Conservation (phyloP, 2,113 vertebrate species). For the Brachyistius frenatus region DNA sequence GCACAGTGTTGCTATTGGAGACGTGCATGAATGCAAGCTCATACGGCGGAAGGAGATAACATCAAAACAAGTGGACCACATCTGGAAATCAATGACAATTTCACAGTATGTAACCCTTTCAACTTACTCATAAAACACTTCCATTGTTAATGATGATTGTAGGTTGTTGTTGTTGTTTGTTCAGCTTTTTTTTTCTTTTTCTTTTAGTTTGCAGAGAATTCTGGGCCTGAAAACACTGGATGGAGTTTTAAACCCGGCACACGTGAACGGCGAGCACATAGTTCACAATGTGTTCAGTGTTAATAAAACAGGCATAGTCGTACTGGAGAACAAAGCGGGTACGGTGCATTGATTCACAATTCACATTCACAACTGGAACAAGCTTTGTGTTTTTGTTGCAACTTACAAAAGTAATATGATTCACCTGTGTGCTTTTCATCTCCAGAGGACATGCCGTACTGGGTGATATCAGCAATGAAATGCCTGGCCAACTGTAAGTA, state of each 20-base stretch:
- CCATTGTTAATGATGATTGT: not conserved
- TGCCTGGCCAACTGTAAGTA: constrained; percentile 79
- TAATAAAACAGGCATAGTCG: constrained; percentile 75
- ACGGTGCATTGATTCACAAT: constrained; percentile 9
- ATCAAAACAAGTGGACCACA: constrained; percentile 73
- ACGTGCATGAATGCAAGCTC: constrained; percentile 79
- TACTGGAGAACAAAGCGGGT: constrained; percentile 79
- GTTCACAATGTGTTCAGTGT: constrained; percentile 77
- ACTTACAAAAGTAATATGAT: not conserved
- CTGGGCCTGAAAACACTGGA: constrained; percentile 72
- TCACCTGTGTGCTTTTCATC: constrained; percentile 10
- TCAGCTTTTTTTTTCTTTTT: not conserved
- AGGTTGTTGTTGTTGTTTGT: not conserved
- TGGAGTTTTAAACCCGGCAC: constrained; percentile 65
- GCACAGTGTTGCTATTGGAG: constrained; percentile 77
- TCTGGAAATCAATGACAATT: constrained; percentile 77
- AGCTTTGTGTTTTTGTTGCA: not conserved
- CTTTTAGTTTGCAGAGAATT: constrained; percentile 71
- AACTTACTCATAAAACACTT: not conserved
- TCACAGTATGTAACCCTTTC: constrained; percentile 62
- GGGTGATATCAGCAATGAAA: constrained; percentile 80
- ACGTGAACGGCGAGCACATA: constrained; percentile 74
- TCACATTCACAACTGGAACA: not conserved
- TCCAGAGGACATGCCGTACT: constrained; percentile 78
- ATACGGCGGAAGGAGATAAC: constrained; percentile 76